Evolutionary conservation across 2,113 vertebrate species (phyloP), one percentile per base, ranked within the genome.

Genomic region (Irena cyanogastra): DNA sequence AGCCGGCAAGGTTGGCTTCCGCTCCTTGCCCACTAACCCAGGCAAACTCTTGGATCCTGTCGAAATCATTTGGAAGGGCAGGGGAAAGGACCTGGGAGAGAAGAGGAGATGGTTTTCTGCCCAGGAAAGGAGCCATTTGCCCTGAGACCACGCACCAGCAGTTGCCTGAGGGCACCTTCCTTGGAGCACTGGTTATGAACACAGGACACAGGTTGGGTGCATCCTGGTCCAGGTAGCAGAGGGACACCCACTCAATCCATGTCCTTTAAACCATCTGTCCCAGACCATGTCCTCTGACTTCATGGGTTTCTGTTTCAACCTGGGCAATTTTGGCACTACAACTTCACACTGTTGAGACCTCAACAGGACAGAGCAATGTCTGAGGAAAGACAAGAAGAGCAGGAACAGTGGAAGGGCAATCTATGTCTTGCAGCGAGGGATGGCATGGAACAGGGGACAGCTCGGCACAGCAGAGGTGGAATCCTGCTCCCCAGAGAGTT

Each of bases 351-450:
- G 26, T 30, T 10, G 28, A 84, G 49, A 42, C 57, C 39, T 28
- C 37, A 59, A 6, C 6, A 7, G 47, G 49, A 18, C 23, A 14
- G 44, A 59, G 57, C 7, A 21, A 37, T 20, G 10, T 42, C 42
- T 42, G 21, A 13, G 56, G 21, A 86, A 80, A 71, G 26, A 70
- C 70, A 31, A 87, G 27, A 89, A 53, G 42, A 84, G 49, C 69
- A 54, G 49, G 54, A 87, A 7, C 30, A 56, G 41, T 2, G 1
- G n/a, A 41, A 68, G 37, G 13, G 4, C 76, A 54, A 8, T 56
- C 23, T 16, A 0, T 24, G 19, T 10, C 61, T 44, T 49, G 37
- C 59, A 53, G 16, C 1, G 0, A 86, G 61, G 41, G 65, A 23
- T 56, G 33, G 45, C 57, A 18, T 31, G 1, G 5, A 78, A 83